Conservation (phyloP, 2,113 vertebrate genomes). For the Eolophus roseicapilla region DNA sequence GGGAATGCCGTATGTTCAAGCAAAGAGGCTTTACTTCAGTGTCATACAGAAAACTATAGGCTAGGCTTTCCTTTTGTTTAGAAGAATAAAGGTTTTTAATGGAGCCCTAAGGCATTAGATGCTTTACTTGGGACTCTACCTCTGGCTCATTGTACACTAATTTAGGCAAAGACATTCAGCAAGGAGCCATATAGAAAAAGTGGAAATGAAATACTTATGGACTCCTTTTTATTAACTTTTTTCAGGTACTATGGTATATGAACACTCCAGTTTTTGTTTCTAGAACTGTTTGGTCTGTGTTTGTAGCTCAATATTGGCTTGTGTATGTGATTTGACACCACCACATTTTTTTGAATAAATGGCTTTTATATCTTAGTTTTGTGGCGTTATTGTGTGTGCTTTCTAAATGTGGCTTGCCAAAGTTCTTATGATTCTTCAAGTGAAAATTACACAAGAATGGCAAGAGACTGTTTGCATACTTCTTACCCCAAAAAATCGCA, state of each 20-base stretch:
- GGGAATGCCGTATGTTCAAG: conserved; percentile 63
- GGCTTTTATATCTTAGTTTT: conserved; percentile 79
- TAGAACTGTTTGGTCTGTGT: conserved; percentile 72
- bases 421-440: not conserved
- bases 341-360: conserved; percentile 87
- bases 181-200: conserved; percentile 64
- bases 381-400: not conserved
- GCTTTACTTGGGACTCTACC: conserved; percentile 75
- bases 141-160: conserved; percentile 72
- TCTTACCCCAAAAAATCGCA: not conserved
- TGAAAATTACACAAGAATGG: not conserved
- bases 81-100: conserved; percentile 71
- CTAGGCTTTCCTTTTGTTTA: conserved; percentile 74
- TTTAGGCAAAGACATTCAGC: conserved; percentile 73
- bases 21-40: conserved; percentile 73
- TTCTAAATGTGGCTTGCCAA: not conserved
- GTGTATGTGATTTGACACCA: conserved; percentile 81
- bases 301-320: conserved; percentile 76
- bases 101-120: conserved; percentile 76
- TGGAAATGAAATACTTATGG: conserved; percentile 60
- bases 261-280: conserved; percentile 73
- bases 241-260: conserved; percentile 79
- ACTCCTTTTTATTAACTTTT: conserved; percentile 81
- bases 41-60: conserved; percentile 73
- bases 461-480: not conserved